Conservation (phyloP, 2,888 invertebrate genomes). For the Bellardia pandia region DNA sequence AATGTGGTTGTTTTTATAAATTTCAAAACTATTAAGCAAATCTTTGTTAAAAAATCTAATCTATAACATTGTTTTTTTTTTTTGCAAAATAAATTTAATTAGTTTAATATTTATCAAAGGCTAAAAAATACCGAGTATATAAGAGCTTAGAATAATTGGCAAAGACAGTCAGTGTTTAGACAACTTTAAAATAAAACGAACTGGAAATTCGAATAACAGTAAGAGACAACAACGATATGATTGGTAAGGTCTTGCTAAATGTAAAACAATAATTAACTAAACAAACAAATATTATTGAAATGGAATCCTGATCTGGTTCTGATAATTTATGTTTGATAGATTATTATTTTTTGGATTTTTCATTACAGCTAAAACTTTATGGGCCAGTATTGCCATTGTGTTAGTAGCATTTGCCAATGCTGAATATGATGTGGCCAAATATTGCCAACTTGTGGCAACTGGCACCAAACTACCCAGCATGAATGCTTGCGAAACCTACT, state of each 20-base stretch:
- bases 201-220: too few species aligned
- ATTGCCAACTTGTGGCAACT: slow-evolving; percentile 71
- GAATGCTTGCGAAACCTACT: slow-evolving; percentile 72
- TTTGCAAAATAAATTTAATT: background rate
- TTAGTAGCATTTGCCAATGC: slow-evolving; percentile 63
- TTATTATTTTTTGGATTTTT: background rate
- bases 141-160: background rate
- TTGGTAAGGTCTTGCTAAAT: background rate
- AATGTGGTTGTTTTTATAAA: too few species aligned
- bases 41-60: background rate
- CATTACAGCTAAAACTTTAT: slow-evolving; percentile 64
- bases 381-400: slow-evolving; percentile 56
- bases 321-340: too few species aligned
- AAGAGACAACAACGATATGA: too few species aligned
- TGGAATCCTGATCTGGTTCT: background rate
- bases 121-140: background rate
- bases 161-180: slow-evolving; percentile 17
- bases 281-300: background rate
- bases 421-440: slow-evolving; percentile 70
- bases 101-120: background rate
- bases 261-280: background rate
- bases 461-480: slow-evolving; percentile 73
- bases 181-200: background rate
- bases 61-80: background rate
- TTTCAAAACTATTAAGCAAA: too few species aligned